These are phyloP conservation scores for Elmis aenea DNA, from an alignment of 2,888 invertebrate genomes.

Conservation along the genomic window DNA sequence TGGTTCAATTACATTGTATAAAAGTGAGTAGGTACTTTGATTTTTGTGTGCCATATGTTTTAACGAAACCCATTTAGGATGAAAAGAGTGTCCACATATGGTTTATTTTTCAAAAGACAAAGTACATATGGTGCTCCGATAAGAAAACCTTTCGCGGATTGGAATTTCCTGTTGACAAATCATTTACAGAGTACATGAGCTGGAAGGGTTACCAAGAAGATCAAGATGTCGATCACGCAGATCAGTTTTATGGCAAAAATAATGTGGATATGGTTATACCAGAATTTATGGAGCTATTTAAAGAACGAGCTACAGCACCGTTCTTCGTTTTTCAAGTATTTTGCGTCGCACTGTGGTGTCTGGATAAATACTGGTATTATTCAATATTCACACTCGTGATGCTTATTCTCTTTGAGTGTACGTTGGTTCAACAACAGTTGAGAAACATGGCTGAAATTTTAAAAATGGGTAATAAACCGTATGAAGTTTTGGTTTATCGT, in stretches of 20 bases:
- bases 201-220: constrained; percentile 89
- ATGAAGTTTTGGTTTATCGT: constrained; percentile 83
- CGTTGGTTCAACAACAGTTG: constrained; percentile 95
- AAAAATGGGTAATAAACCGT: constrained; percentile 98
- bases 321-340: constrained; percentile 99
- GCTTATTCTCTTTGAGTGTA: constrained; percentile 95
- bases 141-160: constrained; percentile 76
- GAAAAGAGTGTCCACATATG: constrained; percentile 60
- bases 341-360: constrained; percentile 97
- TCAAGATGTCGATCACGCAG: constrained; percentile 66
- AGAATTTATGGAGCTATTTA: constrained; percentile 93
- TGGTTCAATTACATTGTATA: constrained; percentile 71
- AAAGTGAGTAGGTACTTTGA: constrained; percentile 46
- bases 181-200: constrained; percentile 67
- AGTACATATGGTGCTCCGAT: constrained; percentile 85
- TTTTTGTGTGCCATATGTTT: no score
- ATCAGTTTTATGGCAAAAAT: constrained; percentile 84
- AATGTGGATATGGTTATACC: constrained; percentile 87
- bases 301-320: constrained; percentile 96
- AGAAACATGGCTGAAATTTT: constrained; percentile 98
- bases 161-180: constrained; percentile 75
- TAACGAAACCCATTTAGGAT: constrained; percentile 43
- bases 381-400: constrained; percentile 93
- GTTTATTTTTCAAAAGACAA: constrained; percentile 97
- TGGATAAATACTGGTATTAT: constrained; percentile 99